phyloP scores from a whole-genome alignment of 2,113 vertebrate genomes.

The Poeciliopsis occidentalis region DNA sequence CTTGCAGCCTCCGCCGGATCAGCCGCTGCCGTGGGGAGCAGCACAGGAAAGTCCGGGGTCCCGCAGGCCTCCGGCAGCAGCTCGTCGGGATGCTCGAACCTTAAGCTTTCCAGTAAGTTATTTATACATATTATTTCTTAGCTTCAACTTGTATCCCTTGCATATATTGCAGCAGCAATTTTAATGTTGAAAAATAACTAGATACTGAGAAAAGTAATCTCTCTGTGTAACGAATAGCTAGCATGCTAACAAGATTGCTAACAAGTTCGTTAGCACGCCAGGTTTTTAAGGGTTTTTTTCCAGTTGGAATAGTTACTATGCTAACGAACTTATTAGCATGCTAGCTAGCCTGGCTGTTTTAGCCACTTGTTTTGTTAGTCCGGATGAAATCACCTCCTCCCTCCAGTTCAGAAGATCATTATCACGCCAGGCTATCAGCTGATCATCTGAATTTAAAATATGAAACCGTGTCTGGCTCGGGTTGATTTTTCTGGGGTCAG shows the following conservation, averaged over 20 bases:
- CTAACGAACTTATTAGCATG: not conserved
- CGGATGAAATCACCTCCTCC: not conserved
- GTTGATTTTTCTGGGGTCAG: conserved; percentile 24
- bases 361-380: conserved; percentile 68
- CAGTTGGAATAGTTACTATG: not conserved
- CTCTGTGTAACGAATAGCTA: conserved; percentile 9
- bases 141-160: not conserved
- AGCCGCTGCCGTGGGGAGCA: conserved; percentile 82
- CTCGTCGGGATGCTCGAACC: conserved; percentile 79
- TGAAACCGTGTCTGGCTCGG: not conserved
- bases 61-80: conserved; percentile 81
- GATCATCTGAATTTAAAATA: not conserved
- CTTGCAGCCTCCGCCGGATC: conserved; percentile 75
- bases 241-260: not conserved
- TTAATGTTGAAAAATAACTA: not conserved
- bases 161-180: not conserved
- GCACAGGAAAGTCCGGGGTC: conserved; percentile 83
- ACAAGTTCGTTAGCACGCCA: not conserved
- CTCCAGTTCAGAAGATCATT: not conserved
- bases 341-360: conserved; percentile 54
- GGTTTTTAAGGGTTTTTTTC: not conserved
- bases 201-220: conserved; percentile 19
- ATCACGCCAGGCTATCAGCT: not conserved
- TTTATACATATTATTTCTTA: not conserved
- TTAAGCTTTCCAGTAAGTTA: conserved; percentile 80